Evolutionary conservation across 1,140 invertebrate genomes (phyloP), one percentile per base, ranked within the genome.

Genomic region (Lordiphosa clarofinis): DNA sequence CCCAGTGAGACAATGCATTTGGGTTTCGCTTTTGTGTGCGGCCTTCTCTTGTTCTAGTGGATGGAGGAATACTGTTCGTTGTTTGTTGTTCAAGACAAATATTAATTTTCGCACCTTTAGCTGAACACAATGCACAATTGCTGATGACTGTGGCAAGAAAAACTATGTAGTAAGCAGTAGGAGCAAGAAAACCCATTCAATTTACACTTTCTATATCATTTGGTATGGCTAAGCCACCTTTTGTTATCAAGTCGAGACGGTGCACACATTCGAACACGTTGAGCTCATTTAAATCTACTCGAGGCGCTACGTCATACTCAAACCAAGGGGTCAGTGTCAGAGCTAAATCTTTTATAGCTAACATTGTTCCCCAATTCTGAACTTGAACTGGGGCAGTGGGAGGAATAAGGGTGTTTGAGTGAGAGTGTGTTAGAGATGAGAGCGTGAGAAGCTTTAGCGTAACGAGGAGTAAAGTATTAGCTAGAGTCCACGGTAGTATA

Each of bases 91-190:
- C 44, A 44, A 15, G 40, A 57, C 56, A 84, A 73, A 73, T 78
- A 82, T 84, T 82, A 81, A 84, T 70, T 73, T 82, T 78, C 69
- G 37, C 78, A 82, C 78, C 76, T 69, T 72, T 73, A 57, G 44
- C 64, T 47, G 57, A 19, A 21, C 36, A 64, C 56, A 52, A 46
- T 52, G 57, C 33, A 28, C 36, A 40, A 49, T 67, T 62, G 49
- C 47, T 73, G 43, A 46, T 46, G 43, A 46, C 43, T 46, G 24
- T 31, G 24, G 12, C 24, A 46, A 31, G n/a, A 44, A 24, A 10
- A 28, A 24, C n/a, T 28, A 44, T 28, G 7, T 31, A 44, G 24
- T 12, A 46, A 31, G 21, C 4, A 3, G 21, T 2, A 13, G 13
- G 43, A 44, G 24, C 4, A 46, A 46, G 11, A 31, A 12, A 46